Percentiles rank a stretch among this genome's conserved stretches.
These are phyloP conservation scores for Ooceraea biroi DNA, from an alignment of 1,140 invertebrate genomes.

Conservation along the genomic window DNA sequence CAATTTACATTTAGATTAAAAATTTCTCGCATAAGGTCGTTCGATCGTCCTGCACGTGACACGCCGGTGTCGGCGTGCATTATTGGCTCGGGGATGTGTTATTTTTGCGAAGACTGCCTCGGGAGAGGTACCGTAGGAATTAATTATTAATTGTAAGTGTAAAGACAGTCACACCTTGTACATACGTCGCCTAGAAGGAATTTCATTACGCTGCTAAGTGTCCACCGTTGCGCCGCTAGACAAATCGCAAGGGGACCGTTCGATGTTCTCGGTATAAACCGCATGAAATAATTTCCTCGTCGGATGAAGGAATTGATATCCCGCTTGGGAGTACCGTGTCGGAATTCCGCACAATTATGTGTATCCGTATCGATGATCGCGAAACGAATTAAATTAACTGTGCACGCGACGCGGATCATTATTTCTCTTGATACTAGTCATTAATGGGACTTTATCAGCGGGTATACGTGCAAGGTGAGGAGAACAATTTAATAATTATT, in stretches of 20 bases:
- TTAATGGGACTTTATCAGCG: slow-evolving; percentile 26
- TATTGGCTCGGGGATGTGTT: slow-evolving; percentile 2
- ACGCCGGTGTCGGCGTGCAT: not conserved
- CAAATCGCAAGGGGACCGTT: not conserved
- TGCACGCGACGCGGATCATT: not conserved
- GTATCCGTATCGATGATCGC: not conserved
- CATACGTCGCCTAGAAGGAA: not conserved
- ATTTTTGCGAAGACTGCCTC: slow-evolving; percentile 31
- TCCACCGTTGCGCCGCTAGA: not conserved
- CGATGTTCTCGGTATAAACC: no score
- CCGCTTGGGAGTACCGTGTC: not conserved
- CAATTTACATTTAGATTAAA: not conserved
- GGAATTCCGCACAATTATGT: not conserved
- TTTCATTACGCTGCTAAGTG: not conserved
- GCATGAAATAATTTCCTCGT: not conserved
- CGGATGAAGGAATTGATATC: not conserved
- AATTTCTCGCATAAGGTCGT: not conserved
- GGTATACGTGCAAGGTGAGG: slow-evolving; percentile 12
- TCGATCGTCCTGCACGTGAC: slow-evolving; percentile 14
- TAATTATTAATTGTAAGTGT: not conserved
- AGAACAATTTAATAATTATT: not conserved
- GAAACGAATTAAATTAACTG: slow-evolving; percentile 22
- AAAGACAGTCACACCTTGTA: not conserved
- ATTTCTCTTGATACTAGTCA: slow-evolving; percentile 53
- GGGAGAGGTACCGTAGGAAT: not conserved